Evolutionary conservation across 2,888 invertebrate species (phyloP).

Genomic region (Leptothorax acervorum): DNA sequence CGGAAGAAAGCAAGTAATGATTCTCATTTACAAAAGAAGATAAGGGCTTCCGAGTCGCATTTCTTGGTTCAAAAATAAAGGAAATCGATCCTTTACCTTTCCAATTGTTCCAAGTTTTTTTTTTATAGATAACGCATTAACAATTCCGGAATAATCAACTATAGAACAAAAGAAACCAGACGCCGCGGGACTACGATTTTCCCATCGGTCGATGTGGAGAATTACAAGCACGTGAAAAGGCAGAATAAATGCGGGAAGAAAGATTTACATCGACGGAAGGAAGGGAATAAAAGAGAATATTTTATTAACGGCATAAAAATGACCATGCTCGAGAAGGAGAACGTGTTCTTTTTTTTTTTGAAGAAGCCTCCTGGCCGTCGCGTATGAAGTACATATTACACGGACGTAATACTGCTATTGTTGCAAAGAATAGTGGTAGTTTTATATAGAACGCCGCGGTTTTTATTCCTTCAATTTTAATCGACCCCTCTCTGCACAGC

Average conservation of each 20-base stretch:
- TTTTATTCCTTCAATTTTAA: conserved; percentile 34
- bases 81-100: background rate
- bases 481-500: conserved; percentile 8
- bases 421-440: conserved; percentile 42
- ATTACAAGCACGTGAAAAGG: conserved; percentile 38
- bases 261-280: conserved; percentile 45
- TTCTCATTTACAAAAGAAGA: background rate
- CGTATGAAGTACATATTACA: conserved; percentile 50
- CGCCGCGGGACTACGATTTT: background rate
- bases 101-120: background rate
- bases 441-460: conserved; percentile 8
- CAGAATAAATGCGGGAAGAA: conserved; percentile 49
- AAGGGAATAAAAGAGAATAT: conserved; percentile 48
- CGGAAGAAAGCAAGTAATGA: background rate
- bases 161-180: conserved; percentile 15
- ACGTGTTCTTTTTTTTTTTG: conserved; percentile 16
- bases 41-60: background rate
- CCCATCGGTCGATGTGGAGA: conserved; percentile 31
- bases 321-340: conserved; percentile 22
- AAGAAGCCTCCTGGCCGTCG: conserved; percentile 39
- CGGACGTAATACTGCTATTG: conserved; percentile 46
- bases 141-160: conserved; percentile 29
- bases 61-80: background rate
- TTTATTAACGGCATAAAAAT: conserved; percentile 54
- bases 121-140: conserved; percentile 18